Base-by-base conservation (phyloP, 2,797 vertebrate species). In the Naso thynnoides region DNA sequence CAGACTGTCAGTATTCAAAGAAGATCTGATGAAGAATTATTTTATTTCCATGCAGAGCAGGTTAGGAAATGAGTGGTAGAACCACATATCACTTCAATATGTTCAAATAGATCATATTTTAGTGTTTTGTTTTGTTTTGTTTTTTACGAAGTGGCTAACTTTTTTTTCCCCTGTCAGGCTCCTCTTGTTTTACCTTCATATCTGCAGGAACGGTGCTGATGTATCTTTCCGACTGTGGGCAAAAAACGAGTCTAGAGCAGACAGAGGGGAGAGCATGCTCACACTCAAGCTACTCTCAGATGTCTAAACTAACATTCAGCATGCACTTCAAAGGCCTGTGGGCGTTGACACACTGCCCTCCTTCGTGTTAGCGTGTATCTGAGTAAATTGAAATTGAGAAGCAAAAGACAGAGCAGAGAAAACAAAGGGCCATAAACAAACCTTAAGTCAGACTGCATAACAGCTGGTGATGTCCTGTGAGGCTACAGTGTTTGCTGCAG, bases 251-350 rank as follows among this genome's bases (percentile, higher is more conserved):
- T 53, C 64, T 54, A 29, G 41, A 59, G 69, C 72, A 74, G 61
- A 67, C 70, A 23, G 54, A 66, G 39, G 26, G 65, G 41, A 73
- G 73, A 50, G 63, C 55, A 5, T 2, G 23, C 52, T 78, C 67
- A 53, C 38, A 70, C 55, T 41, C 26, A 71, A 84, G 61, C 76
- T 56, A 73, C 79, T 87, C 86, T 91, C 79, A 74, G 76, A 85
- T 87, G 73, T 81, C 85, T 83, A 83, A 79, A 87, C 84, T 70
- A 86, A 88, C 88, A 88, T 72, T 76, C 79, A 79, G 59, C 58
- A 58, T 49, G 53, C 66, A 81, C 91, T 92, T 93, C 91, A 94
- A 91, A 93, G 90, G 29, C 29, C 68, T 29, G 75, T 86, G 81
- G 86, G 84, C 52, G 62, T 88, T 78, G 87, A 88, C 81, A 82